These are phyloP conservation scores for Harpagifer antarcticus DNA, from an alignment of 2,797 vertebrate genomes.

Conservation along the genomic window DNA sequence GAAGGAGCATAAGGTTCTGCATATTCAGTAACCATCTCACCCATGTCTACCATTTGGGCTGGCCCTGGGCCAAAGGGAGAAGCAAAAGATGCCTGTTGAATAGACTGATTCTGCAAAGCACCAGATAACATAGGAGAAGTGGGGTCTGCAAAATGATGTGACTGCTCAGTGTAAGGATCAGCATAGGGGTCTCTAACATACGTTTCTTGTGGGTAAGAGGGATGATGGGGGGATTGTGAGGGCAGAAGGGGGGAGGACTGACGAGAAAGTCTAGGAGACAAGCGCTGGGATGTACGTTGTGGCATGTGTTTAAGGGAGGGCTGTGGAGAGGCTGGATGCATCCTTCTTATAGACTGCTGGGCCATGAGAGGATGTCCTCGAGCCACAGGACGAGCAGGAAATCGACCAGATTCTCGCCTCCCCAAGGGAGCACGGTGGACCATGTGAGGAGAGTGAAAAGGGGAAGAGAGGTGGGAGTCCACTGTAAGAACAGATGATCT, in stretches of 20 bases:
- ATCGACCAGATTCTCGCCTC: constrained; percentile 73
- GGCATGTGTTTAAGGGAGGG: constrained; percentile 78
- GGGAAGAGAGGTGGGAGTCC: constrained; percentile 74
- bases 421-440: constrained; percentile 62
- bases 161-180: constrained; percentile 59
- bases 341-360: constrained; percentile 74
- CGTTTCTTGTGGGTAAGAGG: constrained; percentile 34
- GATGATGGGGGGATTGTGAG: constrained; percentile 43
- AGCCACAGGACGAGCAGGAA: constrained; percentile 77
- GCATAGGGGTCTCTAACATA: constrained; percentile 40
- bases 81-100: constrained; percentile 60
- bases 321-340: constrained; percentile 77
- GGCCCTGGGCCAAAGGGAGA: constrained; percentile 53
- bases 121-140: constrained; percentile 67
- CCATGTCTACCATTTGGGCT: constrained; percentile 48
- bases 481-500: constrained; percentile 82
- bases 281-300: constrained; percentile 56
- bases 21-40: constrained; percentile 54
- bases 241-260: constrained; percentile 59
- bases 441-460: constrained; percentile 78
- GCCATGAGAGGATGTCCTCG: constrained; percentile 80
- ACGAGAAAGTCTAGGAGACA: constrained; percentile 75
- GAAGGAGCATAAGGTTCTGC: constrained; percentile 44
- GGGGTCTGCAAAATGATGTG: constrained; percentile 40
- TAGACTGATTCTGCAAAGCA: constrained; percentile 63